Conservation (phyloP, 2,888 invertebrate genomes). For the Pedicia rivosa region DNA sequence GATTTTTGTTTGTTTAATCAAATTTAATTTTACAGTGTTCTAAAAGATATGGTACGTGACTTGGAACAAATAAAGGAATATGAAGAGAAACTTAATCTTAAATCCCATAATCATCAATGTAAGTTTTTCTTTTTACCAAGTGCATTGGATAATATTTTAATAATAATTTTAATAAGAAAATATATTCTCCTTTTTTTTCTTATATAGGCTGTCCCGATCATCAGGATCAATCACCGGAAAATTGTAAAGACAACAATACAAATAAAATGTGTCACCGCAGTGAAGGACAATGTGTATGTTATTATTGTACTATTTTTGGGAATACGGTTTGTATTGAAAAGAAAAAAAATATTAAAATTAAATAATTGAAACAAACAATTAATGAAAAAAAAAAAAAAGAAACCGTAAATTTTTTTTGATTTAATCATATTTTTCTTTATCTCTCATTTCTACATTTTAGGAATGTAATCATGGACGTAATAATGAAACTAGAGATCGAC, state of each 20-base stretch:
- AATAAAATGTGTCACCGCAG: slow-evolving; percentile 22
- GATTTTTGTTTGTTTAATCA: too few species aligned
- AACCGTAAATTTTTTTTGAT: too few species aligned
- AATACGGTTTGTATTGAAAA: slow-evolving; percentile 4
- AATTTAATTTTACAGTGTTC: slow-evolving; percentile 6
- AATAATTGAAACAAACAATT: background rate
- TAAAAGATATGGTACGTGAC: slow-evolving; percentile 12
- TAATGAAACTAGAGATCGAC: slow-evolving; percentile 29
- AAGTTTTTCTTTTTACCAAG: too few species aligned
- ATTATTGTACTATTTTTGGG: slow-evolving; percentile 13
- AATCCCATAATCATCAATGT: slow-evolving; percentile 6
- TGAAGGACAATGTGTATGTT: slow-evolving; percentile 11
- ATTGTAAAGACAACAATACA: slow-evolving; percentile 27
- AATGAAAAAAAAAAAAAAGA: too few species aligned
- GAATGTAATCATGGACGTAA: slow-evolving; percentile 29
- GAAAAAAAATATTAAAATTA: background rate
- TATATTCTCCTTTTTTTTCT: too few species aligned
- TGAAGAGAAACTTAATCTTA: slow-evolving; percentile 6
- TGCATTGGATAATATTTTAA: too few species aligned
- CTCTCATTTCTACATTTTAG: too few species aligned
- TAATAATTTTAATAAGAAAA: too few species aligned
- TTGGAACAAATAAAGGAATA: slow-evolving; percentile 11
- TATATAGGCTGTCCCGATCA: slow-evolving; percentile 13
- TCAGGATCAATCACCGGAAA: slow-evolving; percentile 19
- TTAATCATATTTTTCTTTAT: slow-evolving; percentile 1